Percentiles rank a stretch among this genome's conserved stretches.
phyloP scores from a whole-genome alignment of 2,113 vertebrate genomes.

The Xenotilapia flavipinnis region DNA sequence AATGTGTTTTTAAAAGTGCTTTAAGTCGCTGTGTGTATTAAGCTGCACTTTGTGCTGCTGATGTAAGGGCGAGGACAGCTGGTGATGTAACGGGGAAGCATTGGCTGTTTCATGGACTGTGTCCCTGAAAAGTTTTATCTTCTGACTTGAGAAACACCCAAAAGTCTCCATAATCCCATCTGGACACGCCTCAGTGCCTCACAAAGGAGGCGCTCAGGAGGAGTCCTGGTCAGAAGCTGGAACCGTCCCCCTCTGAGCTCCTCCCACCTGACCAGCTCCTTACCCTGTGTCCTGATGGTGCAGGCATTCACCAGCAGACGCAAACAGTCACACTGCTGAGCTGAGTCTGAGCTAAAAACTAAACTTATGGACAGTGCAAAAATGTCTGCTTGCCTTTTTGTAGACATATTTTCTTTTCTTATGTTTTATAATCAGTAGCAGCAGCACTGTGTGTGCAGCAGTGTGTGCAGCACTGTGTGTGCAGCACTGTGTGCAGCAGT shows the following conservation, averaged over 20 bases:
- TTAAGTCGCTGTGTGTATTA: accelerated
- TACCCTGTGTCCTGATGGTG: not conserved
- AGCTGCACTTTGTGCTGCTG: not conserved
- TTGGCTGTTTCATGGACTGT: not conserved
- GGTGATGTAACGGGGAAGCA: accelerated
- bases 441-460: too few species aligned
- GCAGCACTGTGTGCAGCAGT: too few species aligned
- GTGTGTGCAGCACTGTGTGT: not conserved
- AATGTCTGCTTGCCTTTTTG: accelerated
- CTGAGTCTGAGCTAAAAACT: not conserved
- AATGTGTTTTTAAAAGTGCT: not conserved
- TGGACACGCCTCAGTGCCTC: not conserved
- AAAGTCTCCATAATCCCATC: not conserved
- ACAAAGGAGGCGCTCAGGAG: not conserved
- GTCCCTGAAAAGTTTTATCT: not conserved
- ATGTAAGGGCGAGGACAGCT: not conserved
- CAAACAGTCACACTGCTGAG: not conserved
- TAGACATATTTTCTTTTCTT: not conserved
- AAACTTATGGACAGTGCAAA: not conserved
- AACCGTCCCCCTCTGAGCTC: not conserved
- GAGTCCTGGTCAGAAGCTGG: not conserved
- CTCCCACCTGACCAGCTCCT: not conserved
- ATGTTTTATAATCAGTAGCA: not conserved
- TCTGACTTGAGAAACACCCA: not conserved
- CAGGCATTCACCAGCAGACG: not conserved